These are phyloP conservation scores for Anniella stebbinsi DNA, from an alignment of 2,797 vertebrate genomes.

Conservation along the genomic window DNA sequence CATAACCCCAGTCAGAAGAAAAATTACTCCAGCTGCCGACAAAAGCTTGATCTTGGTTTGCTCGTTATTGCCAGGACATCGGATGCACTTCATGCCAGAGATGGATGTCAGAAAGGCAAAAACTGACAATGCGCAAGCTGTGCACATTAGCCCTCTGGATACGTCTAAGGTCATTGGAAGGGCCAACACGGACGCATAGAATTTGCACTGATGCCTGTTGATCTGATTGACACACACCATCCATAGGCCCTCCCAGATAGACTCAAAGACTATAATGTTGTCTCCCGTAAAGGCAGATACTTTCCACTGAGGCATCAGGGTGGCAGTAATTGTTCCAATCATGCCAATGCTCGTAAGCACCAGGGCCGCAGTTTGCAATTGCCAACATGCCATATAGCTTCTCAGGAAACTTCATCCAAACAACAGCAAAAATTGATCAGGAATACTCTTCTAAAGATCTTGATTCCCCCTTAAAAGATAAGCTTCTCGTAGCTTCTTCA, in stretches of 20 bases:
- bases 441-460: not conserved
- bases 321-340: slow-evolving; percentile 85
- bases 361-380: slow-evolving; percentile 85
- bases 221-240: slow-evolving; percentile 91
- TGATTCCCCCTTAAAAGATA: not conserved
- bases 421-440: not conserved
- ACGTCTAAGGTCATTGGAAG: slow-evolving; percentile 82
- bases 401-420: not conserved
- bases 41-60: slow-evolving; percentile 77
- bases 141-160: slow-evolving; percentile 90
- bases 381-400: slow-evolving; percentile 72
- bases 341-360: slow-evolving; percentile 84
- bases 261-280: slow-evolving; percentile 94
- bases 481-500: not conserved
- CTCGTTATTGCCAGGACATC: slow-evolving; percentile 75
- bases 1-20: slow-evolving; percentile 83
- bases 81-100: slow-evolving; percentile 84
- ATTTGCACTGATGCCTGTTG: slow-evolving; percentile 83
- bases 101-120: slow-evolving; percentile 84
- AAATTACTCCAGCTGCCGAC: slow-evolving; percentile 82
- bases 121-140: slow-evolving; percentile 73
- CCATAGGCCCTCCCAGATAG: slow-evolving; percentile 93
- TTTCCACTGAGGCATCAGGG: slow-evolving; percentile 94
- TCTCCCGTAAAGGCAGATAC: slow-evolving; percentile 90
- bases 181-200: slow-evolving; percentile 80